These are phyloP conservation scores for Drosophila kokeensis DNA, from an alignment of 2,888 invertebrate species.

Conservation along the genomic window DNA sequence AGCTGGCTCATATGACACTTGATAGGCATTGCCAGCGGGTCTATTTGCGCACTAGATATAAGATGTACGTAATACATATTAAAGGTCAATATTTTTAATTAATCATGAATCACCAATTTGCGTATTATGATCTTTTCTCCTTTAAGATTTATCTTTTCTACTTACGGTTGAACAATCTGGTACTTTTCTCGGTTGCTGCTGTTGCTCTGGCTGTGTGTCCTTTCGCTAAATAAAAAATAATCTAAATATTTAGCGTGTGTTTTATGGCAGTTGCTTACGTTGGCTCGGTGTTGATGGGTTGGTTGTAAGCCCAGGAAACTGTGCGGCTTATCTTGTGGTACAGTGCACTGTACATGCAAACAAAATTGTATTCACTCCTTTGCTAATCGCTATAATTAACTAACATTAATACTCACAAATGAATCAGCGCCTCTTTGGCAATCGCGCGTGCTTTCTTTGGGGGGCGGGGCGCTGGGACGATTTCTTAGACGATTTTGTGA, in stretches of 20 bases:
- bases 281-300: neutral
- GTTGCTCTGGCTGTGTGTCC: neutral
- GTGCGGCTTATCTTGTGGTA: neutral
- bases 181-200: neutral
- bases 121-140: neutral
- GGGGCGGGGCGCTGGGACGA: constrained; percentile 41
- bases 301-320: constrained; percentile 16
- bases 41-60: constrained; percentile 3
- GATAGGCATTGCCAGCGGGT: neutral
- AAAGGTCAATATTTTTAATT: neutral
- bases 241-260: neutral
- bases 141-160: neutral
- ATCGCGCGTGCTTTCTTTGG: neutral
- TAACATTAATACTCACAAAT: constrained; percentile 23
- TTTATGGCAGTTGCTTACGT: constrained; percentile 12
- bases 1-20: neutral
- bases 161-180: constrained; percentile 9
- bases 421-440: constrained; percentile 20
- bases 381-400: neutral
- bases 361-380: neutral
- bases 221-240: neutral
- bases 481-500: neutral
- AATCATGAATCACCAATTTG: neutral
- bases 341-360: neutral
- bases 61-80: neutral